phyloP scores from a whole-genome alignment of 2,888 invertebrate species.

The Carabus problematicus region DNA sequence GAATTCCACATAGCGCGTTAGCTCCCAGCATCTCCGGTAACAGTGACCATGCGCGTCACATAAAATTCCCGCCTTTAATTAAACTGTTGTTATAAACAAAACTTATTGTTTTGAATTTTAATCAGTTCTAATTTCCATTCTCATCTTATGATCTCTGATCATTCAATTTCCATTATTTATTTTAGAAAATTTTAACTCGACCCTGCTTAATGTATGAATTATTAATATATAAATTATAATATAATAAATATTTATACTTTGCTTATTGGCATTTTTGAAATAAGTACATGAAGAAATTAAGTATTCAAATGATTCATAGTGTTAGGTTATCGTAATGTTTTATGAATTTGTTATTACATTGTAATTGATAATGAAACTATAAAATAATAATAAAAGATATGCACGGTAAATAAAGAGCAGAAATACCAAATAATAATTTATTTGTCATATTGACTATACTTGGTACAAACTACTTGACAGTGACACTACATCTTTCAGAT shows the following conservation, averaged over 20 bases:
- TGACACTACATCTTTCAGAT: constrained; percentile 41
- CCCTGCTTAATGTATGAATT: too few species aligned
- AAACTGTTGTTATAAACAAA: too few species aligned
- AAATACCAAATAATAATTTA: constrained; percentile 41
- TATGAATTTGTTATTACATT: background rate
- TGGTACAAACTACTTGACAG: constrained; percentile 42
- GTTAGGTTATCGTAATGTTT: too few species aligned
- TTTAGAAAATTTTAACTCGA: too few species aligned
- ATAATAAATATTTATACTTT: background rate
- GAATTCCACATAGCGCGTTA: constrained; percentile 10
- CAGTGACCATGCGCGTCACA: constrained; percentile 21
- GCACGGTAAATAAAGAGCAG: background rate
- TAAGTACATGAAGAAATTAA: background rate
- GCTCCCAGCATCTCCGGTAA: constrained; percentile 26
- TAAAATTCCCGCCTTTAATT: constrained; percentile 26
- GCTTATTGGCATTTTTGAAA: background rate
- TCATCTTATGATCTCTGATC: too few species aligned
- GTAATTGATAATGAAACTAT: background rate
- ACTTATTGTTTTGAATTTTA: constrained; percentile 4
- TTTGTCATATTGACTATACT: constrained; percentile 41
- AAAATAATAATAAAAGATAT: background rate
- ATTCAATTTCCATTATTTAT: too few species aligned
- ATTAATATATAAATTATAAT: too few species aligned
- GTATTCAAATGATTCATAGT: background rate
- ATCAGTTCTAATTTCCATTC: background rate